Percentiles rank a stretch among this genome's conserved stretches.
Conservation (phyloP, 35 echinoderm and acorn worm genomes). For the Hemicentrotus pulcherrimus region DNA sequence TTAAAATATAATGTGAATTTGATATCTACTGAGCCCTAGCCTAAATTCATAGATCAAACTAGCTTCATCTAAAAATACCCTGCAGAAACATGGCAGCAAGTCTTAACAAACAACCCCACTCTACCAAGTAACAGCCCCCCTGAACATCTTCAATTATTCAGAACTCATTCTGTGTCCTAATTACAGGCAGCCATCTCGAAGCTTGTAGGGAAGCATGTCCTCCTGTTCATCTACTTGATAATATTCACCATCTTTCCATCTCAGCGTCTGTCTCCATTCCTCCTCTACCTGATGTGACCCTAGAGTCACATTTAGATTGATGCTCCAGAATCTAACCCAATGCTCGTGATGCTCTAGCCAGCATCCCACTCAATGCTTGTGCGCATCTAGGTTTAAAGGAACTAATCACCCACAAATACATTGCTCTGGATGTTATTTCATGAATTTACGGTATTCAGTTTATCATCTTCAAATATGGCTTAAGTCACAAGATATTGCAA, state of each 20-base stretch:
- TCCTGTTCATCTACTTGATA: not conserved
- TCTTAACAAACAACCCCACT: not conserved
- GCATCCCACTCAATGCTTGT: too few relatives aligned
- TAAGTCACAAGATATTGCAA: too few relatives aligned
- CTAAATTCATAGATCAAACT: not conserved
- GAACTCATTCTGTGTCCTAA: not conserved
- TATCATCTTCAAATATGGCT: too few relatives aligned
- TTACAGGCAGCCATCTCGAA: not conserved
- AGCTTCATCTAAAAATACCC: not conserved
- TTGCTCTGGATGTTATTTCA: too few relatives aligned
- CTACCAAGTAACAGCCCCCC: not conserved
- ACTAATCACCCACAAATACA: too few relatives aligned
- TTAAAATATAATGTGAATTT: not conserved
- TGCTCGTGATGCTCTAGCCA: too few relatives aligned
- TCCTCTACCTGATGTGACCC: not conserved
- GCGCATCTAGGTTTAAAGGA: too few relatives aligned
- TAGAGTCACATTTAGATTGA: too few relatives aligned
- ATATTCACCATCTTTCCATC: not conserved
- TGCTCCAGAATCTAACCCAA: too few relatives aligned
- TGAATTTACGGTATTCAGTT: too few relatives aligned
- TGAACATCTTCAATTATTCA: slow-evolving; percentile 19
- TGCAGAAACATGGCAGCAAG: not conserved
- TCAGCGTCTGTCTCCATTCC: not conserved
- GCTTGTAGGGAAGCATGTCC: not conserved
- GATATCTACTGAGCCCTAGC: not conserved